Base-by-base conservation (phyloP, 2,888 invertebrate genomes). In the Pammene fasciana region DNA sequence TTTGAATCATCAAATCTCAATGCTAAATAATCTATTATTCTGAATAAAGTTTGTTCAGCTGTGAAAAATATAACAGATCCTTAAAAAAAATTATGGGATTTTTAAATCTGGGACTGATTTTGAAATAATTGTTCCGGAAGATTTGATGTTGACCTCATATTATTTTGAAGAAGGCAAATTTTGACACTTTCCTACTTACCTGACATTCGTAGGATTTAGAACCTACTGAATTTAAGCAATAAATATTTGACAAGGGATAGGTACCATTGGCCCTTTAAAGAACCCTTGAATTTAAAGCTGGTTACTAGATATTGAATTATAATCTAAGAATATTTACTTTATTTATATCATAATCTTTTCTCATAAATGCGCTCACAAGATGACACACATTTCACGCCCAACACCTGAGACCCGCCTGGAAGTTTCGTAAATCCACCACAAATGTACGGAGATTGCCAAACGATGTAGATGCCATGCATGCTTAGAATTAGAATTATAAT, bases 341-440 rank as follows among this genome's bases (percentile, higher is more conserved):
- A 18, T n/a, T n/a, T n/a, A n/a, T n/a, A n/a, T 10, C 4, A 26
- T 50, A 50, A 50, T 50, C 11, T 52, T 18, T 6, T 7, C 26
- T 3, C 26, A 26, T 26, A 26, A 52, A 13, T 26, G 7, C 26
- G 52, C 52, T 52, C 52, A 52, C 26, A 26, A 26, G 16, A 26
- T 52, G 26, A 5, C 26, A 11, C 1, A 26, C 26, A 18, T 26
- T 52, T 14, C 13, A 13, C 13, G 26, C 26, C 52, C 6, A 11
- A 7, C 52, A 52, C 26, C 26, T 52, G 52, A 13, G 52, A 13
- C 48, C 52, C 52, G 52, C 18, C 52, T 13, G 18, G 26, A 26
- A 52, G 52, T 52, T 52, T 52, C 26, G 52, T 26, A 52, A 52
- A 52, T 52, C 52, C 52, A 52, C 52, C 11, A 26, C 38, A 38